Evolutionary conservation across 2,797 vertebrate genomes (phyloP), one percentile per base, ranked within the genome.

Genomic region (Clangula hyemalis): DNA sequence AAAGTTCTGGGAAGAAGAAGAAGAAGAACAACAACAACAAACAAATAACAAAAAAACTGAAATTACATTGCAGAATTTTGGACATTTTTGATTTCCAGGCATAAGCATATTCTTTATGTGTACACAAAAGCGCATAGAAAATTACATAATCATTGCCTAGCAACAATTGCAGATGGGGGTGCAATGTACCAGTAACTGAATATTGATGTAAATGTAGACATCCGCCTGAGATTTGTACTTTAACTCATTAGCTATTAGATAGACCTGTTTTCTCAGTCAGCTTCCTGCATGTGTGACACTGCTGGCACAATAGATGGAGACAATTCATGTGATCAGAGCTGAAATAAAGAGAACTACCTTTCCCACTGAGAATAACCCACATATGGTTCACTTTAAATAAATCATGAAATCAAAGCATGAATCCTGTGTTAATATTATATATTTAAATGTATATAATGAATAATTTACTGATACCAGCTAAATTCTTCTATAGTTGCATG

Each of bases 401-500:
- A 34, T 51, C 10, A 85, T 60, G 18, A 89, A 79, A 87, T 51
- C 36, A 64, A 77, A 76, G 19, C 36, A 68, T 28, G 25, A 89
- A 36, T 77, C 49, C n/a, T 27, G 19, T 38, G 58, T 54, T 68
- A 80, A 38, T 56, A 49, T 51, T 28, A 47, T 9, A 36, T 75
- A 90, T 66, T 82, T 64, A 73, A 38, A 34, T 54, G 18, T 58
- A 51, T 30, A 32, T 64, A 62, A 53, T 73, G 38, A 96, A 89
- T 77, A 87, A 87, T 69, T 84, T 61, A 79, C 41, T 36, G 27
- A 39, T 30, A 64, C 53, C 36, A 73, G 11, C n/a, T 83, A 66
- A 41, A 39, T 60, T 53, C 36, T 45, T 36, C 69, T 38, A 5
- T 41, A 71, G 36, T 36, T 71, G 13, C 17, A 11, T 54, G 49